phyloP scores from a whole-genome alignment of 2,888 invertebrate genomes.

The Melanophora roralis region DNA sequence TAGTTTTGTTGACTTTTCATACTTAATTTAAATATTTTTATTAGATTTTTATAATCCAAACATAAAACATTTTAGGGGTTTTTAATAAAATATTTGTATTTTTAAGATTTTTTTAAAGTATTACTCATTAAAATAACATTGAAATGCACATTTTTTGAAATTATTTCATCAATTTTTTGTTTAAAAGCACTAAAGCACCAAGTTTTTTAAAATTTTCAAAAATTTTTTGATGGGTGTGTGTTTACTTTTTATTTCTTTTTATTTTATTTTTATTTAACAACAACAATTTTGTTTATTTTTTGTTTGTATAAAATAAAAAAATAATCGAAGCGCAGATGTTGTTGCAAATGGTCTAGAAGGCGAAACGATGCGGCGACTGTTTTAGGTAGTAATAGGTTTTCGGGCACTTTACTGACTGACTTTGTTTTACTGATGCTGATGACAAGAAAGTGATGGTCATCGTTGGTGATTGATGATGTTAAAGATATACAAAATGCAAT shows the following conservation, averaged over 20 bases:
- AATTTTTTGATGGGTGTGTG: too few relatives aligned
- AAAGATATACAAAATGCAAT: slow-evolving; percentile 11
- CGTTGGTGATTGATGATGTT: slow-evolving; percentile 12
- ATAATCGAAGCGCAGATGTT: slow-evolving; percentile 4
- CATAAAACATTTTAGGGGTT: slow-evolving; percentile 6
- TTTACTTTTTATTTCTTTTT: slow-evolving; percentile 11
- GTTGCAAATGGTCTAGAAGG: slow-evolving; percentile 3
- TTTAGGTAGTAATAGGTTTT: background rate
- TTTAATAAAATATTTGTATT: background rate
- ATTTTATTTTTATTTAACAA: background rate
- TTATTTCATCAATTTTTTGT: slow-evolving; percentile 6
- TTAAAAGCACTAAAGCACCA: background rate
- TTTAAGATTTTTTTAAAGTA: slow-evolving; percentile 14
- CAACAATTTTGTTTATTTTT: background rate
- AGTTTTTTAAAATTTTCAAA: slow-evolving; percentile 11
- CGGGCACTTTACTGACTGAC: slow-evolving; percentile 25
- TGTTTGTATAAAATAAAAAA: background rate
- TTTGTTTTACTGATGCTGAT: background rate
- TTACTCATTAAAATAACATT: slow-evolving; percentile 42
- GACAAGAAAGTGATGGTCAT: slow-evolving; percentile 15
- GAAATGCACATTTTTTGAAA: slow-evolving; percentile 36
- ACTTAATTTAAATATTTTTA: background rate
- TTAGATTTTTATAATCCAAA: background rate
- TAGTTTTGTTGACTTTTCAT: background rate
- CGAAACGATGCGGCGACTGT: slow-evolving; percentile 19